Conservation (phyloP, 2,113 vertebrate genomes). For the Bubo scandiacus region DNA sequence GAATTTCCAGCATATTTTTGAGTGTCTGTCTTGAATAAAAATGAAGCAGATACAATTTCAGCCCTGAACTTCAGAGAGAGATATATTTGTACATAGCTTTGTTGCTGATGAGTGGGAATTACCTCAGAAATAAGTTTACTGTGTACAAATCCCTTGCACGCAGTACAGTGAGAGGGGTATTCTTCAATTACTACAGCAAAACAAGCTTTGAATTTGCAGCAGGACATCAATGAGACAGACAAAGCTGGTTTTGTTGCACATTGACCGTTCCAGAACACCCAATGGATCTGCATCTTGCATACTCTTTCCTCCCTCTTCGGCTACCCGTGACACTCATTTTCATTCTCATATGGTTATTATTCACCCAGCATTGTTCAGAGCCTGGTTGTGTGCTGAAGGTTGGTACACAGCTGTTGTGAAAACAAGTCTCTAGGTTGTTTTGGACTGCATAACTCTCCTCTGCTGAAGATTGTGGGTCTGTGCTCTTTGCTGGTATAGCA, state of each 20-base stretch:
- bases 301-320: not conserved
- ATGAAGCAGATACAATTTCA: not conserved
- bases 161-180: not conserved
- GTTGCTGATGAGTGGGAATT: not conserved
- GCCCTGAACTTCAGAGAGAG: not conserved
- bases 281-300: not conserved
- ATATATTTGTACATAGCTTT: not conserved
- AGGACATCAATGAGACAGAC: not conserved
- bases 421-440: not conserved
- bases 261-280: fast-evolving
- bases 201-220: not conserved
- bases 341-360: not conserved
- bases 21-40: not conserved
- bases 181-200: not conserved
- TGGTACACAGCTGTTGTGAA: not conserved
- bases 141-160: not conserved
- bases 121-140: not conserved
- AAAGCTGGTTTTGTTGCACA: not conserved
- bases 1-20: conserved; percentile 18
- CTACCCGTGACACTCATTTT: not conserved
- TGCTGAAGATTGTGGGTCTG: not conserved
- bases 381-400: not conserved
- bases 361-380: not conserved
- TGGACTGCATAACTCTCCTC: not conserved
- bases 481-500: not conserved